Conservation (phyloP, 1,140 invertebrate species). For the Heliconius hewitsoni region DNA sequence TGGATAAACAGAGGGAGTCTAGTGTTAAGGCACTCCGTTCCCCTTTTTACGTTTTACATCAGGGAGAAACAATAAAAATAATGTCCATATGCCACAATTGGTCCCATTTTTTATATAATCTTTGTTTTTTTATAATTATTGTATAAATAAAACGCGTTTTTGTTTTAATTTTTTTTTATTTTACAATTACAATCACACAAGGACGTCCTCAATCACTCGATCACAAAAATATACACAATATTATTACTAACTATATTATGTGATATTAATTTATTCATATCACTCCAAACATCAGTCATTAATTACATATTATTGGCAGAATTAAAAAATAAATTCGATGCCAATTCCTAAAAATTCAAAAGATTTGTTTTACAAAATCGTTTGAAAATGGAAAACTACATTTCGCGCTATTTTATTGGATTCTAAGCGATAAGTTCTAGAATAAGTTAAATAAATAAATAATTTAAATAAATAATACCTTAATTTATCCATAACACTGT, state of each 20-base stretch:
- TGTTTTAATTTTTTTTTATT: conserved; percentile 69
- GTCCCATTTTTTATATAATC: background rate
- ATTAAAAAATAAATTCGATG: conserved; percentile 45
- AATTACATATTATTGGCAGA: conserved; percentile 60
- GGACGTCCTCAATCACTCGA: conserved; percentile 78
- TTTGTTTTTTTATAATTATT: background rate
- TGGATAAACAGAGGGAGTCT: too few species aligned
- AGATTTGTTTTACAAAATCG: conserved; percentile 40
- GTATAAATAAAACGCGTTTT: conserved; percentile 42
- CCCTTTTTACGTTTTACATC: too few species aligned
- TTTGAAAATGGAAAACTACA: conserved; percentile 38
- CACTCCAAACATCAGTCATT: conserved; percentile 78
- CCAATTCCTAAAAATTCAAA: conserved; percentile 47
- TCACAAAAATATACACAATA: conserved; percentile 71
- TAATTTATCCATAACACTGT: conserved; percentile 42
- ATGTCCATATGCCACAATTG: background rate
- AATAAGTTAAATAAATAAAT: conserved; percentile 80
- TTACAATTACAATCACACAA: conserved; percentile 76
- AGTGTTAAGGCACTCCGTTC: too few species aligned
- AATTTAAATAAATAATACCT: conserved; percentile 74
- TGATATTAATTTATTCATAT: conserved; percentile 75
- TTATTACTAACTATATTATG: conserved; percentile 68
- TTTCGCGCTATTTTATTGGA: conserved; percentile 40
- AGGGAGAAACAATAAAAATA: too few species aligned
- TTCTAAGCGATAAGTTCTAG: conserved; percentile 62